phyloP scores from a whole-genome alignment of 1,140 invertebrate species.

The Saccostrea glomerata region DNA sequence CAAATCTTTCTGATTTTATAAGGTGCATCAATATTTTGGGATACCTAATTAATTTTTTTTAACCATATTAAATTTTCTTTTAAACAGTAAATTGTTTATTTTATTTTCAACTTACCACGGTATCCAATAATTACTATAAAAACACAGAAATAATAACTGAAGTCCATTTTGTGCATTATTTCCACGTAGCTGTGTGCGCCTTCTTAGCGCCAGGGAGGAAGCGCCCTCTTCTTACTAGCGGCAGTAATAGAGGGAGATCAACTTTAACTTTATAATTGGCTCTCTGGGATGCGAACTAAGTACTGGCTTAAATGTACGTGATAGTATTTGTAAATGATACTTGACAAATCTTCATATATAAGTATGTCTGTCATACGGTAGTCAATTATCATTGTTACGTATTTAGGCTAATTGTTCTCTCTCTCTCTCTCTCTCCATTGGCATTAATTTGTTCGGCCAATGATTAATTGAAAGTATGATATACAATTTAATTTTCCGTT shows the following conservation, averaged over 20 bases:
- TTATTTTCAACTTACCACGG: not conserved
- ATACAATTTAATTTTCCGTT: too few species aligned
- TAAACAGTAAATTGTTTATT: too few species aligned
- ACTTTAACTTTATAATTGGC: slow-evolving; percentile 17
- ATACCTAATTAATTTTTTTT: too few species aligned
- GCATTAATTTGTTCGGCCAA: too few species aligned
- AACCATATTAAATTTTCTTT: too few species aligned
- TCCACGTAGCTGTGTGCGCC: not conserved
- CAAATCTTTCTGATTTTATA: too few species aligned
- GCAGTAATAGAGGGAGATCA: not conserved
- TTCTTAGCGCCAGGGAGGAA: not conserved
- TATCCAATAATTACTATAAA: not conserved
- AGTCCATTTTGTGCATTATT: not conserved
- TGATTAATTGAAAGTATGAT: too few species aligned
- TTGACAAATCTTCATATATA: not conserved
- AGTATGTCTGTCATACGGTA: not conserved
- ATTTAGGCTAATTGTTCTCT: not conserved
- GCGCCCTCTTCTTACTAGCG: not conserved
- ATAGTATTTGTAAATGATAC: not conserved
- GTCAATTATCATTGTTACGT: not conserved
- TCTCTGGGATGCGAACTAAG: not conserved
- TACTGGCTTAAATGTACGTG: not conserved
- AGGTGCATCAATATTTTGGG: too few species aligned
- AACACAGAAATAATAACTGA: not conserved
- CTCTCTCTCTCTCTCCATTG: not conserved